These are phyloP conservation scores for Thermophis baileyi DNA, from an alignment of 2,113 vertebrate genomes.

Conservation along the genomic window DNA sequence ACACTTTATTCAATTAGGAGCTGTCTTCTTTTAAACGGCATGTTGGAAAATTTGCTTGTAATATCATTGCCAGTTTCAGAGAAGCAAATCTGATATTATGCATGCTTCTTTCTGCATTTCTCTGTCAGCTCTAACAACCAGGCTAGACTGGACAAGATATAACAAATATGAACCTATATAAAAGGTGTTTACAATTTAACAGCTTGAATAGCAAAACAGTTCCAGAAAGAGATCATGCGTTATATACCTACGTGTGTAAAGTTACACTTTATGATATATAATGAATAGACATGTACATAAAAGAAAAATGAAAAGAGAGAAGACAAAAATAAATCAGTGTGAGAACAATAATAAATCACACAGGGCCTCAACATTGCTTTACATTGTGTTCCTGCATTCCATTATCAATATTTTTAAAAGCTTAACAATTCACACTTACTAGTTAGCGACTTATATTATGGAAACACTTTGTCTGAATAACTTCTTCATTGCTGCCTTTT, in stretches of 20 bases:
- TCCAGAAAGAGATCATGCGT: background rate
- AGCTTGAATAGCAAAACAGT: background rate
- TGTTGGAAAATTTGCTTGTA: background rate
- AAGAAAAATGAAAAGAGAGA: background rate
- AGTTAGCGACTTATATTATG: background rate
- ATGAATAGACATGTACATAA: slow-evolving; percentile 1
- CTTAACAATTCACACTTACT: slow-evolving; percentile 1
- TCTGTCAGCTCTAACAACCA: background rate
- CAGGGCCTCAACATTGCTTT: background rate
- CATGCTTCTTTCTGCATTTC: background rate
- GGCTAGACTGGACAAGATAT: background rate
- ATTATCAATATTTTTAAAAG: slow-evolving; percentile 15
- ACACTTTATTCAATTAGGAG: background rate
- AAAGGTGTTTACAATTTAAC: background rate
- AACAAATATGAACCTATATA: slow-evolving; percentile 10
- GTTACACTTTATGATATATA: background rate
- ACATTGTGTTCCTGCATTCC: background rate
- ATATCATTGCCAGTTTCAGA: rapidly evolving
- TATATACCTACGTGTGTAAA: background rate
- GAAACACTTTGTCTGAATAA: background rate
- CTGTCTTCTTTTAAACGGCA: background rate
- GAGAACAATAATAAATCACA: background rate
- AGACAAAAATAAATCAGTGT: background rate
- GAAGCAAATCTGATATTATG: background rate
- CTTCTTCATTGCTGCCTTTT: background rate